Conservation (phyloP, 2,888 invertebrate genomes). For the Pherbina coryleti region DNA sequence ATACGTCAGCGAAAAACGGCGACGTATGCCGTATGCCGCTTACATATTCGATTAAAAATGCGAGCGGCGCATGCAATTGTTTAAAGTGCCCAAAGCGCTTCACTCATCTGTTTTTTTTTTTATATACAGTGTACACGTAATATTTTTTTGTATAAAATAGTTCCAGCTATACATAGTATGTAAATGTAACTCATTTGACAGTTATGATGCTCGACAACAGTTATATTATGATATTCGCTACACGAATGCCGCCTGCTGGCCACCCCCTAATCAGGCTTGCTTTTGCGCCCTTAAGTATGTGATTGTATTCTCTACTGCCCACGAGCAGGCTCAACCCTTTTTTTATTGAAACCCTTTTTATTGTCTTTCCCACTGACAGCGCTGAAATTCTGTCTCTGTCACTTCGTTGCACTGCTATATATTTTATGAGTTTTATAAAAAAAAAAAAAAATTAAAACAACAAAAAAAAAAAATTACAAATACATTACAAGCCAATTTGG, state of each 20-base stretch:
- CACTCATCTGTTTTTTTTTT: not conserved
- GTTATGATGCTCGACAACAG: too few relatives aligned
- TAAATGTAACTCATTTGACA: constrained; percentile 10
- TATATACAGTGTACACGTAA: not conserved
- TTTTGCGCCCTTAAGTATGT: not conserved
- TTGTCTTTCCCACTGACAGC: not conserved
- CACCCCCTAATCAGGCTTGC: not conserved
- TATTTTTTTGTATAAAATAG: not conserved
- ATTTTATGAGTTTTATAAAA: not conserved
- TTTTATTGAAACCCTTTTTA: too few relatives aligned
- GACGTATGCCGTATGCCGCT: not conserved
- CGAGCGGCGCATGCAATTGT: constrained; percentile 5
- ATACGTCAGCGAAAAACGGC: not conserved
- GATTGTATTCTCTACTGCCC: too few relatives aligned
- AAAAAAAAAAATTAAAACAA: not conserved
- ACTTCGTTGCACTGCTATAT: not conserved
- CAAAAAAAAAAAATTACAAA: constrained; percentile 48
- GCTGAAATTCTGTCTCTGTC: not conserved
- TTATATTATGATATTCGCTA: not conserved
- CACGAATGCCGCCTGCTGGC: not conserved
- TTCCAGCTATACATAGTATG: not conserved
- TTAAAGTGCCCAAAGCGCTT: not conserved
- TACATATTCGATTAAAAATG: not conserved
- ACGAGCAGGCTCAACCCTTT: not conserved
- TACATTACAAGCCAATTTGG: constrained; percentile 51